Base-by-base conservation (phyloP, 2,113 vertebrate genomes). In the Promerops cafer region DNA sequence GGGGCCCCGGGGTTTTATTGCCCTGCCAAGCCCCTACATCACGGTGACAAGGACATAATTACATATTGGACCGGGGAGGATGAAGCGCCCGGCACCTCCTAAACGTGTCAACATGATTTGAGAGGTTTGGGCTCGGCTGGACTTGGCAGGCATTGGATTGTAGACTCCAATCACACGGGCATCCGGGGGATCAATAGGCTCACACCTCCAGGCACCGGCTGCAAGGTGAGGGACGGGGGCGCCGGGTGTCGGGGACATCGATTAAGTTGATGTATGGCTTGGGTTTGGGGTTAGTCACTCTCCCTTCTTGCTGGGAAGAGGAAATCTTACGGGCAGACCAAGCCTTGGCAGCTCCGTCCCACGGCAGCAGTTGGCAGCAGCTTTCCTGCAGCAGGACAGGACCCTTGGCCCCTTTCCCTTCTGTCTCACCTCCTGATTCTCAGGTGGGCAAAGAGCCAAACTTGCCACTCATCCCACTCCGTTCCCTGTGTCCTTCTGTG, bases 31-130 rank as follows among this genome's bases (percentile, higher is more conserved):
- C 79, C 91, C 96, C 93, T 97, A 80, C 94, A 97, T 97, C 97
- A 97, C 50, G 45, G 84, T 97, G 97, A 97, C 97, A 97, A 53
- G 42, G 80, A 96, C 96, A 95, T 97, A 97, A 97, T 97, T 97
- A 97, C 97, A 97, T 88, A 96, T 96, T 24, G 89, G 97, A 93
- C 45, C 42, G 18, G 71, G 77, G 72, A 96, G 95, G 96, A 97
- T 94, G 96, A 97, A 97, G 96, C 84, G 19, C 91, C 84, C 33
- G 7, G 97, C 69, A 89, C 95, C 96, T 97, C 95, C 94, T 97
- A 97, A 97, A 97, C 23, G 4, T 96, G 97, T 97, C 97, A 97
- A 75, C 82, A 87, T 97, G 97, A 97, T 97, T 97, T 97, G 97
- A 97, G 95, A 95, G 96, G 92, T 93, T 96, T 96, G 94, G 95